These are phyloP conservation scores for Habrosyne pyritoides DNA, from an alignment of 2,888 invertebrate species.

Conservation along the genomic window DNA sequence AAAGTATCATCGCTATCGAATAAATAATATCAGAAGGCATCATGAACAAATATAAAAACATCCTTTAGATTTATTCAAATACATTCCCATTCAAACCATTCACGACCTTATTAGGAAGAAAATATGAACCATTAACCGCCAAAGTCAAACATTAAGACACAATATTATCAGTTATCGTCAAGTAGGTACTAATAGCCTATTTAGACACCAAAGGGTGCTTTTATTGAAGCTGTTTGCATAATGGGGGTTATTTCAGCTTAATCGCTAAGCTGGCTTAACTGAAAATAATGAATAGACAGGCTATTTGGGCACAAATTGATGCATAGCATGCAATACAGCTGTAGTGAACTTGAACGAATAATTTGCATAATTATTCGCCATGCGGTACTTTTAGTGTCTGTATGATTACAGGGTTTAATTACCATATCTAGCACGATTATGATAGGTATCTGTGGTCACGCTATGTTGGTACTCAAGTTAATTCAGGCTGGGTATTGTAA, in stretches of 20 bases:
- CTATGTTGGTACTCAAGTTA: no score
- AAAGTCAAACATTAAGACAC: neutral
- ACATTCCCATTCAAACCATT: no score
- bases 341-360: slow-evolving; percentile 1
- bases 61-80: no score
- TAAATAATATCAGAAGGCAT: no score
- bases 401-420: neutral
- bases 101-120: no score
- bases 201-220: neutral
- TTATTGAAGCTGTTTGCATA: slow-evolving; percentile 1
- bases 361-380: neutral
- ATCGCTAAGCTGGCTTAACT: slow-evolving; percentile 4
- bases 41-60: no score
- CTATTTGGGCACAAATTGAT: slow-evolving; percentile 1
- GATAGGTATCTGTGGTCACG: neutral
- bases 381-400: neutral
- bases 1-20: no score
- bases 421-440: neutral
- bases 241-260: slow-evolving; percentile 1
- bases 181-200: neutral
- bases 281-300: neutral
- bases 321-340: neutral
- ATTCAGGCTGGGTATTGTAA: no score
- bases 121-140: neutral
- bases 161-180: neutral